These are phyloP conservation scores for Pseudopipra pipra DNA, from an alignment of 2,113 vertebrate species.

Conservation along the genomic window DNA sequence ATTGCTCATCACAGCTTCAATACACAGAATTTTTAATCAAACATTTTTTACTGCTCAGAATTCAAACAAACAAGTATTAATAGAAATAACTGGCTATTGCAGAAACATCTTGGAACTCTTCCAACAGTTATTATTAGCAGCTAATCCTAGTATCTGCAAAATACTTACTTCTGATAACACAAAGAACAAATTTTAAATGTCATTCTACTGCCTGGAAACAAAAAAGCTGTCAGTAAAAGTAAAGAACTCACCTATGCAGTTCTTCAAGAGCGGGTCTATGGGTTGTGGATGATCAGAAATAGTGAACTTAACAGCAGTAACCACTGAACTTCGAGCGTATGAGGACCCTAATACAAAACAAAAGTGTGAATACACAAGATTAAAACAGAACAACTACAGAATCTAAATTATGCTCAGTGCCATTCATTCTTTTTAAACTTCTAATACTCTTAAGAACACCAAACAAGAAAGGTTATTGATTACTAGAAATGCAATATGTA, in stretches of 20 bases:
- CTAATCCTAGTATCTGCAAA: neutral
- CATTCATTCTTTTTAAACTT: neutral
- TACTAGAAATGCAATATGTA: neutral
- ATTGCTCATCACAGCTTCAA: neutral
- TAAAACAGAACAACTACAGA: neutral
- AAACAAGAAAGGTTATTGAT: neutral
- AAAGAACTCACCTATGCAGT: slow-evolving; percentile 89
- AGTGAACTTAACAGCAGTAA: slow-evolving; percentile 97
- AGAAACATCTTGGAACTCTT: neutral
- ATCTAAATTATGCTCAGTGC: neutral
- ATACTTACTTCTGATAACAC: neutral
- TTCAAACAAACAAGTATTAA: neutral
- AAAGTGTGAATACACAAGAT: neutral
- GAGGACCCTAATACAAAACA: slow-evolving; percentile 85
- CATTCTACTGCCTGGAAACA: neutral
- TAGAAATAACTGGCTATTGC: neutral
- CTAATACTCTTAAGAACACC: neutral
- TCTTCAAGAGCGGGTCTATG: slow-evolving; percentile 96
- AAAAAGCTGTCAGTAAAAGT: neutral
- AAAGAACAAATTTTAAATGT: neutral
- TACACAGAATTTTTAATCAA: neutral
- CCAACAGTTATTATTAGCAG: neutral
- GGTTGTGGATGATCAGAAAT: slow-evolving; percentile 98
- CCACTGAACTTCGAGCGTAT: slow-evolving; percentile 96
- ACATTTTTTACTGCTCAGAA: neutral